phyloP scores from a whole-genome alignment of 2,797 vertebrate species.

The Spinibarbus caldwelli region DNA sequence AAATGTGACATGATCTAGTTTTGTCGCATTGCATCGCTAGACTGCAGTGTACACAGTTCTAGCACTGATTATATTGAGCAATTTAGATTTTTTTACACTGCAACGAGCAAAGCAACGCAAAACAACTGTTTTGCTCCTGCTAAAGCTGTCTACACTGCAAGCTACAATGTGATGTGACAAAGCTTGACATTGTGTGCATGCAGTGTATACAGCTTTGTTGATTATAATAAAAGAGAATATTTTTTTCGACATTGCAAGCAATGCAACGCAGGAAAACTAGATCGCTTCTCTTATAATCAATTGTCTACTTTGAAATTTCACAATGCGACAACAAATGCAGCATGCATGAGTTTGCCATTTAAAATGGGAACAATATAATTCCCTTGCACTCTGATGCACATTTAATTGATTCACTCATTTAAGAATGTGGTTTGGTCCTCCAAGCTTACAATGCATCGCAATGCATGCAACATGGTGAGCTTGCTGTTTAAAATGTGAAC shows the following conservation, averaged over 20 bases:
- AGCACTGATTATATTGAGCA: neutral
- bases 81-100: neutral
- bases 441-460: neutral
- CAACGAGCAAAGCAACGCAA: neutral
- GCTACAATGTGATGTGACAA: neutral
- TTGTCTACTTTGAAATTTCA: neutral
- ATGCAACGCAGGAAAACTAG: neutral
- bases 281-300: neutral
- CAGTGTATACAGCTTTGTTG: neutral
- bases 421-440: neutral
- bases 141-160: neutral
- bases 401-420: neutral
- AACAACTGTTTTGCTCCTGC: neutral
- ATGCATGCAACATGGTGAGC: neutral
- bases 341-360: neutral
- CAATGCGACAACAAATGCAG: neutral
- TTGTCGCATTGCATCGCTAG: neutral
- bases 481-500: neutral
- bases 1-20: neutral
- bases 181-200: neutral
- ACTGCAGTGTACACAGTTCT: neutral
- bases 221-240: neutral
- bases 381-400: neutral
- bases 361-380: neutral
- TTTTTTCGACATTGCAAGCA: neutral